Conservation (phyloP, 2,797 vertebrate species). For the Calcarius lapponicus region DNA sequence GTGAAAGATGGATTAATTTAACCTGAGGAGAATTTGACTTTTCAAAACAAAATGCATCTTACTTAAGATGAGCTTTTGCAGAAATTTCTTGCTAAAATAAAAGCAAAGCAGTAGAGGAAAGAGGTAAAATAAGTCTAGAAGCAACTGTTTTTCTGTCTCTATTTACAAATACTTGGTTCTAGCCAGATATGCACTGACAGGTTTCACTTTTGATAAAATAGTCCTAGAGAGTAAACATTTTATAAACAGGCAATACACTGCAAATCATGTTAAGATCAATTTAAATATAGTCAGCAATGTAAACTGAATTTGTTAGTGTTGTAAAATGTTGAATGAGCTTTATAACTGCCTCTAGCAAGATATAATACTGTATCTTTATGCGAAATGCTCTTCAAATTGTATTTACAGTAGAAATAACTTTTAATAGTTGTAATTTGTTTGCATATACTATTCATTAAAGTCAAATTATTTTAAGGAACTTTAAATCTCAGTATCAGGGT, state of each 20-base stretch:
- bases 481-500: not conserved
- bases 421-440: not conserved
- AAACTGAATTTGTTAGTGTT: not conserved
- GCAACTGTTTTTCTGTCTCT: not conserved
- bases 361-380: not conserved
- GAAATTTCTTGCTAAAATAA: not conserved
- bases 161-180: not conserved
- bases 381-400: not conserved
- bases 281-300: not conserved
- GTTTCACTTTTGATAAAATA: not conserved
- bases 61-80: not conserved
- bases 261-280: not conserved
- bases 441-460: not conserved
- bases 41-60: not conserved
- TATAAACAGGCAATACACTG: not conserved
- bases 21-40: not conserved
- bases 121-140: not conserved
- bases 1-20: not conserved
- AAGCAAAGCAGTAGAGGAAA: not conserved
- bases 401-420: not conserved
- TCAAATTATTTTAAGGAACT: not conserved
- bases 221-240: not conserved
- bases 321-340: constrained; percentile 6
- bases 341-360: not conserved
- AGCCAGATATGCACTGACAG: not conserved